Conservation (phyloP, 1,140 invertebrate species). For the Melitaea cinxia region DNA sequence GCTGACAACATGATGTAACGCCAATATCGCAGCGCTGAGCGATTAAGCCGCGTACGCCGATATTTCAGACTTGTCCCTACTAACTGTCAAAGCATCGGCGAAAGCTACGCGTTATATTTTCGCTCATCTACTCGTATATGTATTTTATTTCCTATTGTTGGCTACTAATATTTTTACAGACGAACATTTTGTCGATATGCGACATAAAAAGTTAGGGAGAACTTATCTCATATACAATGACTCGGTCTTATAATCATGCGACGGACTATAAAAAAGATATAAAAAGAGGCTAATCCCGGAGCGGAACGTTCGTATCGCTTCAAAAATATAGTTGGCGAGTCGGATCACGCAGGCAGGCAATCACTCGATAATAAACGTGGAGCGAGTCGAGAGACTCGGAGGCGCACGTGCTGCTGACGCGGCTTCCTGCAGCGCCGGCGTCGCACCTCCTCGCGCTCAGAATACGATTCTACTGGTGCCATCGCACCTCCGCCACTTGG, state of each 20-base stretch:
- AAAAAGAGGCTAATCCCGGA: constrained; percentile 57
- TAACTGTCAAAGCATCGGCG: constrained; percentile 73
- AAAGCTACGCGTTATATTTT: constrained; percentile 30
- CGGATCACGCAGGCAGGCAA: constrained; percentile 75
- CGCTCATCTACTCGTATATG: constrained; percentile 4
- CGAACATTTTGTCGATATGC: constrained; percentile 31
- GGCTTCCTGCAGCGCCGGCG: constrained; percentile 52
- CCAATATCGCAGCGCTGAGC: constrained; percentile 79
- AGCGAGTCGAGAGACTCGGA: constrained; percentile 52
- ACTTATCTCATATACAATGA: constrained; percentile 34
- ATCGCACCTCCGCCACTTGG: too few species aligned
- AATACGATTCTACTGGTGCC: neutral
- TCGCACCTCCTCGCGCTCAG: constrained; percentile 25
- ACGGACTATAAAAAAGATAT: constrained; percentile 59
- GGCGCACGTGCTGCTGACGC: constrained; percentile 73
- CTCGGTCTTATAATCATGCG: constrained; percentile 51
- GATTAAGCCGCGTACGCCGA: constrained; percentile 79
- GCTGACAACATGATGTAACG: constrained; percentile 81
- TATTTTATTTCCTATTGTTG: constrained; percentile 21
- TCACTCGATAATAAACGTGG: constrained; percentile 77
- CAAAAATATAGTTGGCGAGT: constrained; percentile 65
- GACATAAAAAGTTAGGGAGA: constrained; percentile 30
- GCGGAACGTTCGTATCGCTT: constrained; percentile 55
- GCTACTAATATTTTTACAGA: constrained; percentile 9
- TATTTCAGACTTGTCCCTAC: constrained; percentile 79